Evolutionary conservation across 2,113 vertebrate species (phyloP).

Genomic region (Egretta garzetta): DNA sequence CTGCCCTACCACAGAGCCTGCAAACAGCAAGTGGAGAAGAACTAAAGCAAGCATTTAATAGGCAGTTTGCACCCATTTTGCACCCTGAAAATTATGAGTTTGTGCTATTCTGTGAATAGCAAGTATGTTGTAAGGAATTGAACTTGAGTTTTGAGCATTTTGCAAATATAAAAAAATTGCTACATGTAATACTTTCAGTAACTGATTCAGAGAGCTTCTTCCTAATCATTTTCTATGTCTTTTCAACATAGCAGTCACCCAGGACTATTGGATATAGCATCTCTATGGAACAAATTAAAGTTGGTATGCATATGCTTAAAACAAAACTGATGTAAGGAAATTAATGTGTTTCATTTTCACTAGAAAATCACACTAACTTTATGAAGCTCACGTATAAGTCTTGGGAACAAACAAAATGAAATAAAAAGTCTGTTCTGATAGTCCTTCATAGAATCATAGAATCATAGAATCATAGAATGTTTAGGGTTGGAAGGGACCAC

Average conservation of each 20-base stretch:
- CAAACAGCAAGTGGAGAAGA: not conserved
- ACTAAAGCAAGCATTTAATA: not conserved
- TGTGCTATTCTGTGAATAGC: not conserved
- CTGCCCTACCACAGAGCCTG: not conserved
- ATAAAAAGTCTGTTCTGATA: not conserved
- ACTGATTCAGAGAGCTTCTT: not conserved
- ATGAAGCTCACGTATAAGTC: not conserved
- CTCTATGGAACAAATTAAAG: not conserved
- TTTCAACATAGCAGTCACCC: not conserved
- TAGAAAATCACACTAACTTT: not conserved
- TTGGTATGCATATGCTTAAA: not conserved
- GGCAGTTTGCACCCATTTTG: not conserved
- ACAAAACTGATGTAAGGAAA: not conserved
- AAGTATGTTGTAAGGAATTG: not conserved
- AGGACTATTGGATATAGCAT: not conserved
- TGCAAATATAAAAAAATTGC: not conserved
- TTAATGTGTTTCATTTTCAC: not conserved
- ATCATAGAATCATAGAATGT: no score
- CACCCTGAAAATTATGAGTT: not conserved
- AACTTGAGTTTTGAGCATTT: not conserved
- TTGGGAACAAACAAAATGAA: not conserved
- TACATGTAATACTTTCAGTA: not conserved
- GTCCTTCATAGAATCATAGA: no score
- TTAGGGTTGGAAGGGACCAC: no score
- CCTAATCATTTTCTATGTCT: not conserved